Base-by-base conservation (phyloP, 1,140 invertebrate species). In the Meloidogyne exigua region DNA sequence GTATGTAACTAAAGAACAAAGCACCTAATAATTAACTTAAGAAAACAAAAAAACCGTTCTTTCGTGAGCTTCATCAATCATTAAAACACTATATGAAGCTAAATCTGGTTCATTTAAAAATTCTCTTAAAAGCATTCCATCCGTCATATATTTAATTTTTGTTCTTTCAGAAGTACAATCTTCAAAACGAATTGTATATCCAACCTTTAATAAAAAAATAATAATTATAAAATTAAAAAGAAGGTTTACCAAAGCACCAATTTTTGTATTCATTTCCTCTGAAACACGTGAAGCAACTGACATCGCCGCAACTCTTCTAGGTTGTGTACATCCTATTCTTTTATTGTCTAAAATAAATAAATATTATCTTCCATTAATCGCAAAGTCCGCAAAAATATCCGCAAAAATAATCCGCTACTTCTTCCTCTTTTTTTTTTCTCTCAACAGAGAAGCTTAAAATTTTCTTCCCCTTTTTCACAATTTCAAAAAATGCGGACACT, bases 51-150 rank as follows among this genome's bases (percentile, higher is more conserved):
- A 64, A 96, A 99, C 90, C 0, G 96, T 99, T 65, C 96, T 89
- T 88, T 99, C 97, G 88, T 99, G 97, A 82, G 97, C 97, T 90
- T 99, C 97, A 88, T 99, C 96, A 87, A 99, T 96, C 77, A 99
- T 99, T 92, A 99, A 94, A 0, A 98, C 95, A 90, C 93, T 95
- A 80, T 97, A 98, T 1, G 92, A 92, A 62, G 91, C 92, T 28
- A 99, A 89, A 90, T 98, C 95, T 0, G 96, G 96, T 89, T 99
- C 96, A 75, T 93, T 93, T 2, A 99, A 90, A 89, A 98, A 99
- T 89, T 99, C 97, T 86, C 96, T 90, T 68, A 99, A 92, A 65
- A 99, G 88, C 85, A 97, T 99, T 87, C 97, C 97, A 89, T 99
- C 97, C 63, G 97, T 99, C 96, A 99, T 98, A 84, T 99, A 99